Conservation (phyloP, 2,888 invertebrate genomes). For the Drosophila flavopinicola region DNA sequence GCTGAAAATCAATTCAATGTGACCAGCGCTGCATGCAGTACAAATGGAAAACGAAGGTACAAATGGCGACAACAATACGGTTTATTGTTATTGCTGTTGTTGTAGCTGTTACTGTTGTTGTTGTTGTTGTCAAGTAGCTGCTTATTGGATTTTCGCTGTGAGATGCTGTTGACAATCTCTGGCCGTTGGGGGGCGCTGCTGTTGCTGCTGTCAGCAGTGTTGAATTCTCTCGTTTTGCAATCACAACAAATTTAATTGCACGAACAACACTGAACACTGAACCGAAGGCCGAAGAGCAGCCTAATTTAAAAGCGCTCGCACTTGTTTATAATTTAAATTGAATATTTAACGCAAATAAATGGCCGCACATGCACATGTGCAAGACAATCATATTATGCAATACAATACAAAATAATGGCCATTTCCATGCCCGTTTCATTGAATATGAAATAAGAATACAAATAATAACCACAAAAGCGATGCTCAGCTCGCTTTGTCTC, state of each 20-base stretch:
- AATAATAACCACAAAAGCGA: constrained; percentile 67
- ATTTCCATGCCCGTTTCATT: constrained; percentile 68
- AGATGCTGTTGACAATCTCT: constrained; percentile 60
- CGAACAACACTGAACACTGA: constrained; percentile 3
- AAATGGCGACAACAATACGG: constrained; percentile 64
- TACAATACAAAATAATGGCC: constrained; percentile 59
- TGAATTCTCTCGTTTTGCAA: constrained; percentile 14
- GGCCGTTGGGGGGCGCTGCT: constrained; percentile 11
- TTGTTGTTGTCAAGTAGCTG: constrained; percentile 50
- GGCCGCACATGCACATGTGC: constrained; percentile 28
- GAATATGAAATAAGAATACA: constrained; percentile 63
- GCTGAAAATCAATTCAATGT: constrained; percentile 72
- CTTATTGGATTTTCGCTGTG: constrained; percentile 68
- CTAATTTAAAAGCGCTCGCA: constrained; percentile 30
- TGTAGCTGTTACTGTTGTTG: constrained; percentile 26
- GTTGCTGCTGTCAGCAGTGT: constrained; percentile 13
- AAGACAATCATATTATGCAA: constrained; percentile 63
- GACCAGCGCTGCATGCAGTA: constrained; percentile 44
- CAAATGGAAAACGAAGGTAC: constrained; percentile 51
- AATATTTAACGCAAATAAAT: constrained; percentile 46
- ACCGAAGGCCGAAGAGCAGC: constrained; percentile 3
- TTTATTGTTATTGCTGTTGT: constrained; percentile 22
- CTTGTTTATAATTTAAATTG: constrained; percentile 23
- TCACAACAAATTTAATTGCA: constrained; percentile 45
- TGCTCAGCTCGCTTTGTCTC: constrained; percentile 18